A percentile compares a stretch with the other conserved stretches of the same genome.
Evolutionary conservation across 2,113 vertebrate genomes (phyloP).

Genomic region (Trochalopteron elliotii): DNA sequence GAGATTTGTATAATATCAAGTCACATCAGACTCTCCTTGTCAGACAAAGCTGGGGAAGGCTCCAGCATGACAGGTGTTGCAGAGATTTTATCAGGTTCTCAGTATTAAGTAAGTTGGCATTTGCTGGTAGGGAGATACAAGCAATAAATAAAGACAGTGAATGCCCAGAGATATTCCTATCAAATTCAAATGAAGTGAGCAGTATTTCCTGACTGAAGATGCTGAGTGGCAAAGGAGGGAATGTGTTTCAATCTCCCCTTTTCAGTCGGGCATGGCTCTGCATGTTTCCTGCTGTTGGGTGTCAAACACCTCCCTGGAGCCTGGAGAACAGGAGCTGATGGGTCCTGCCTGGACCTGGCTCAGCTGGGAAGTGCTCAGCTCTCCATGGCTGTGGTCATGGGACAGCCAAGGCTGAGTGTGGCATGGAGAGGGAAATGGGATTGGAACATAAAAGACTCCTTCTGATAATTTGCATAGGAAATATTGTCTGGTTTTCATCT

Average conservation of each 20-base stretch:
- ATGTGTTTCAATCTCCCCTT: background rate
- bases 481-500: background rate
- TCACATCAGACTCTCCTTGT: background rate
- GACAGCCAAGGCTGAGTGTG: background rate
- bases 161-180: background rate
- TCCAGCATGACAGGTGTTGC: background rate
- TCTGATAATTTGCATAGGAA: background rate
- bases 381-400: accelerated
- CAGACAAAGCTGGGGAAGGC: background rate
- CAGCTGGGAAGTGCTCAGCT: accelerated
- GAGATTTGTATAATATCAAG: background rate
- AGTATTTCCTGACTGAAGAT: background rate
- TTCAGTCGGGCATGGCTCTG: background rate
- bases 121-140: background rate
- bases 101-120: background rate
- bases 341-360: background rate
- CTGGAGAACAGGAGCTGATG: background rate
- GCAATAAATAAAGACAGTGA: background rate
- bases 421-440: background rate
- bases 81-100: background rate
- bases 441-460: background rate
- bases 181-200: background rate
- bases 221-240: background rate
- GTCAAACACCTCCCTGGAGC: background rate
- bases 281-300: background rate